Evolutionary conservation across 2,797 vertebrate genomes (phyloP), one percentile per base, ranked within the genome.

Genomic region (Rhinella marina): DNA sequence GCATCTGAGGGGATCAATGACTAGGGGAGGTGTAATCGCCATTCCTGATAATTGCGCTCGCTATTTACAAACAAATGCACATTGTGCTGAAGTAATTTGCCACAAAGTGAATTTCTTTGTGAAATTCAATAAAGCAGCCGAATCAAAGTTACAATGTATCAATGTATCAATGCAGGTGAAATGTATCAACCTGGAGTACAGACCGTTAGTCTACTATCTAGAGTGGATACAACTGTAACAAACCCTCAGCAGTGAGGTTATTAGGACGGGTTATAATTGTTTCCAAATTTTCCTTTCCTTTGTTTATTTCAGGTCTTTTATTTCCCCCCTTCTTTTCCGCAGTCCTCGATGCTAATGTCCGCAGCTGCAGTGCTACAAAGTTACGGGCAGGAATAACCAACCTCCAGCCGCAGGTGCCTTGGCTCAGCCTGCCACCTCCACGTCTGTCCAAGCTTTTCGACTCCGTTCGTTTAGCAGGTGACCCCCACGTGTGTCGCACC

Each of bases 391-490:
- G 32, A 41, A 25, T 84, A 82, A 84, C 56, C 81, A 61, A 1
- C 3, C 21, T 87, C 81, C 85, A 84, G 76, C 64, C 19, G 88
- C 81, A 89, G 76, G 76, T 84, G 85, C 81, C 19, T 84, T 86
- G 81, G 81, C 88, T 89, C 88, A 27, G 64, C 82, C 66, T 41
- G 2, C 21, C 75, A 23, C 23, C 80, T 75, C 19, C 50, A 41
- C 17, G 70, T 50, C 52, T 73, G 68, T 89, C 81, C 81, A 81
- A 25, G 64, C 84, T 87, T 86, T 66, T 17, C 48, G 48, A 54
- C 79, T 76, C 27, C n/a, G 66, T 64, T 86, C 21, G 50, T 86
- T 84, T 80, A 81, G 81, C 86, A 81, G n/a, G 66, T 90, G 88
- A 82, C 77, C 77, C 77, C 77, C 66, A 19, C 68, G 59, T 52